Conservation (phyloP, 2,888 invertebrate species). For the Psylliodes chrysocephalus region DNA sequence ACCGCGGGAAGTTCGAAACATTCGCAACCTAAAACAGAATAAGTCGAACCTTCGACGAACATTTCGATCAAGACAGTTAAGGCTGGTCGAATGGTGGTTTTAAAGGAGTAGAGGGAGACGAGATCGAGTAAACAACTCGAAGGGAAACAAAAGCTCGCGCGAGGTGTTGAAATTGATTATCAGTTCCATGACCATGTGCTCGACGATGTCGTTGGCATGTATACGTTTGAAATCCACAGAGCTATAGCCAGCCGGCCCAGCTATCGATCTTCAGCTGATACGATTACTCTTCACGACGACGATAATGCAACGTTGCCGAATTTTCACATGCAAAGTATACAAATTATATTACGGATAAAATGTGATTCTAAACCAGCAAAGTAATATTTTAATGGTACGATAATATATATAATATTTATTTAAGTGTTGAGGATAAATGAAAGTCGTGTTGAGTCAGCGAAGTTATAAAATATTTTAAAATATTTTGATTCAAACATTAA, state of each 20-base stretch:
- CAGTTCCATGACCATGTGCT: constrained; percentile 40
- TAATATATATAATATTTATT: no score
- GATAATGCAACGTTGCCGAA: constrained; percentile 10
- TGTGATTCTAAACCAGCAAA: no score
- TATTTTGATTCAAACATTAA: no score
- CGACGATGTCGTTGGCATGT: constrained; percentile 38
- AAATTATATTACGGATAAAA: no score
- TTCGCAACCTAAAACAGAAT: no score
- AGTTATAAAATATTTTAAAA: no score
- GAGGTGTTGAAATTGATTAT: constrained; percentile 45
- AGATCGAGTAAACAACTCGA: constrained; percentile 31
- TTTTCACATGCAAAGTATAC: background rate
- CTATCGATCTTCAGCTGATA: constrained; percentile 29
- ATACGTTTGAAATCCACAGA: constrained; percentile 7
- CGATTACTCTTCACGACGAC: constrained; percentile 20
- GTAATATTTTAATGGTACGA: no score
- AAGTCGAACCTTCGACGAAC: background rate
- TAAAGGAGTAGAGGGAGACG: constrained; percentile 7
- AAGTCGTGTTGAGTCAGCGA: no score
- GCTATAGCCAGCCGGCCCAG: constrained; percentile 16
- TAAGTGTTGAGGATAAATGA: no score
- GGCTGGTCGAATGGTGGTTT: background rate
- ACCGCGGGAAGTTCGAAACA: constrained; percentile 9
- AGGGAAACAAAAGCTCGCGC: constrained; percentile 37
- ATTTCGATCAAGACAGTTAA: background rate